phyloP scores from a whole-genome alignment of 1,140 invertebrate species.

The Helicoverpa armigera region DNA sequence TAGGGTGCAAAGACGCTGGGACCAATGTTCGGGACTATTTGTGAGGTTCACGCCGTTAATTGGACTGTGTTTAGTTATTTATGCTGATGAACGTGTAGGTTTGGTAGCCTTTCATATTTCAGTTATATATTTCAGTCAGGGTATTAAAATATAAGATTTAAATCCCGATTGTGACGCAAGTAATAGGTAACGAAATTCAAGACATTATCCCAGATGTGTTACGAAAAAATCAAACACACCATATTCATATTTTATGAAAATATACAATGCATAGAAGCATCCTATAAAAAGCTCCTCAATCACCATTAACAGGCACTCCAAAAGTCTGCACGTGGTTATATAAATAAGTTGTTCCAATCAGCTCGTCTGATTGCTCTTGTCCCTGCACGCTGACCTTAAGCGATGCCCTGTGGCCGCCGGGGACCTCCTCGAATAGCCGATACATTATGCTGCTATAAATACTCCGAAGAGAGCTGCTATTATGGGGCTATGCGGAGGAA shows the following conservation, averaged over 20 bases:
- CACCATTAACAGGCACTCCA: background rate
- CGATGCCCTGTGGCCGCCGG: slow-evolving; percentile 18
- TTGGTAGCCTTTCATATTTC: slow-evolving; percentile 13
- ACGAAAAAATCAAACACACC: background rate
- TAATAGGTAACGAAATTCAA: background rate
- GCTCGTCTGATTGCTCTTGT: slow-evolving; percentile 40
- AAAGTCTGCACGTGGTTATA: slow-evolving; percentile 17
- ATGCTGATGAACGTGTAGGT: slow-evolving; percentile 35
- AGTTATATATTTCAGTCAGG: background rate
- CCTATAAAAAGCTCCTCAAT: background rate
- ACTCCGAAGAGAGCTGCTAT: slow-evolving; percentile 22
- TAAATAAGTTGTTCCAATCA: slow-evolving; percentile 38
- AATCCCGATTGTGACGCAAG: too few relatives aligned
- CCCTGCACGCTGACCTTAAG: slow-evolving; percentile 46
- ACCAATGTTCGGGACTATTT: slow-evolving; percentile 37
- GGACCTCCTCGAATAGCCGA: slow-evolving; percentile 23
- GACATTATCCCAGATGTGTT: too few relatives aligned
- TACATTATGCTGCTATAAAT: slow-evolving; percentile 31
- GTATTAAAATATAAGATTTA: background rate
- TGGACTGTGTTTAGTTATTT: slow-evolving; percentile 38
- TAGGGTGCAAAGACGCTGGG: slow-evolving; percentile 46
- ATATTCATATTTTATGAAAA: background rate
- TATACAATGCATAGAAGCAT: background rate
- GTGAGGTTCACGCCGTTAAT: slow-evolving; percentile 23
- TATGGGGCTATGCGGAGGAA: slow-evolving; percentile 2